A percentile compares a stretch with the other conserved stretches of the same genome.
phyloP scores from a whole-genome alignment of 2,888 invertebrate species.

The Hedya salicella region DNA sequence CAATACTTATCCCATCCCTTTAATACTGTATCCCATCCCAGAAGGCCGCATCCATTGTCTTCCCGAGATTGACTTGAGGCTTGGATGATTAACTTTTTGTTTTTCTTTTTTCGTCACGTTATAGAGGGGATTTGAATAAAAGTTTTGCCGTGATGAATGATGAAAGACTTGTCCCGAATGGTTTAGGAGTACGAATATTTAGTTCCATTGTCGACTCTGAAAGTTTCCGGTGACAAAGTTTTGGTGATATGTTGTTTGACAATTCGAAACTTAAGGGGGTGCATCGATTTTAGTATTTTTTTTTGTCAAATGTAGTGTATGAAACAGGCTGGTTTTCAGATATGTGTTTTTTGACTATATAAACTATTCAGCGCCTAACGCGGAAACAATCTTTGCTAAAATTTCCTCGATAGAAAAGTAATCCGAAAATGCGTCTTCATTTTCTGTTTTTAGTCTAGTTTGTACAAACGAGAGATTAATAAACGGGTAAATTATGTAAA shows the following conservation, averaged over 20 bases:
- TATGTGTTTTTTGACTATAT: too few species aligned
- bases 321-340: too few species aligned
- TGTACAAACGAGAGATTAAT: too few species aligned
- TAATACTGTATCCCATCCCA: conserved; percentile 20
- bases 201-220: background rate
- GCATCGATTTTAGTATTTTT: too few species aligned
- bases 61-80: conserved; percentile 22
- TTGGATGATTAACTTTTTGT: conserved; percentile 30
- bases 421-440: too few species aligned
- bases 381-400: too few species aligned
- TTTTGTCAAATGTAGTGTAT: too few species aligned
- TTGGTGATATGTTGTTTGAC: background rate
- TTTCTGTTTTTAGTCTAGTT: too few species aligned
- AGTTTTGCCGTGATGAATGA: conserved; percentile 22
- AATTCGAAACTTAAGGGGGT: too few species aligned
- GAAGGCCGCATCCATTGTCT: conserved; percentile 30
- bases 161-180: background rate
- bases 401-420: too few species aligned
- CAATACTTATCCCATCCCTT: conserved; percentile 24
- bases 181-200: background rate
- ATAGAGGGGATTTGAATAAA: conserved; percentile 28
- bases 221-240: background rate
- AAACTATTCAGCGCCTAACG: too few species aligned
- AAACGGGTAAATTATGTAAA: too few species aligned
- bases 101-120: conserved; percentile 19